Conservation (phyloP, 2,113 vertebrate genomes). For the Esox niger region DNA sequence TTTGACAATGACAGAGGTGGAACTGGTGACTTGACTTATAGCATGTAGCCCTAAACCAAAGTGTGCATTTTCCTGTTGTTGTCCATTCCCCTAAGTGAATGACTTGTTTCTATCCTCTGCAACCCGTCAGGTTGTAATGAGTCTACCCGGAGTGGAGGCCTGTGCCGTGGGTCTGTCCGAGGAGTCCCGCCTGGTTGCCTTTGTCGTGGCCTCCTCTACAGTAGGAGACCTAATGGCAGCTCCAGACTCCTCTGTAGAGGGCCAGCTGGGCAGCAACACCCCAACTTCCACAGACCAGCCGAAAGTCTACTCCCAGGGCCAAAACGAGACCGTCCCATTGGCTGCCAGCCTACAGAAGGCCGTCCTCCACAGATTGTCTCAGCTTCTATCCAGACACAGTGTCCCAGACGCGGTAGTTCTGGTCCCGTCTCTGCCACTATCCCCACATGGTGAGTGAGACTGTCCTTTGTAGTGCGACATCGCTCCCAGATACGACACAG, state of each 20-base stretch:
- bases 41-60: no score
- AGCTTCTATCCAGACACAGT: slow-evolving; percentile 73
- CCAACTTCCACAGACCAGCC: neutral
- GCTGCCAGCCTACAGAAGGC: slow-evolving; percentile 50
- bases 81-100: no score
- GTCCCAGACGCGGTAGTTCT: slow-evolving; percentile 83
- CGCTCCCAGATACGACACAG: neutral
- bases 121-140: slow-evolving; percentile 73
- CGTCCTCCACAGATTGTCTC: slow-evolving; percentile 70
- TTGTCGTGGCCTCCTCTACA: slow-evolving; percentile 71
- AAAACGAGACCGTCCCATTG: slow-evolving; percentile 27
- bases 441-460: slow-evolving; percentile 79
- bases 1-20: no score
- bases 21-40: no score
- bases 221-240: slow-evolving; percentile 34
- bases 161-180: slow-evolving; percentile 79
- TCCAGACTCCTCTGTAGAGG: slow-evolving; percentile 2
- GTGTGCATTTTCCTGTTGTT: no score
- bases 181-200: slow-evolving; percentile 78
- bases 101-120: neutral
- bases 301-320: no score
- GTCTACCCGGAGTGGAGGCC: slow-evolving; percentile 76
- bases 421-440: slow-evolving; percentile 77
- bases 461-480: neutral
- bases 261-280: neutral